Conservation (phyloP, 2,797 vertebrate species). For the Orientallactaga sibirica region DNA sequence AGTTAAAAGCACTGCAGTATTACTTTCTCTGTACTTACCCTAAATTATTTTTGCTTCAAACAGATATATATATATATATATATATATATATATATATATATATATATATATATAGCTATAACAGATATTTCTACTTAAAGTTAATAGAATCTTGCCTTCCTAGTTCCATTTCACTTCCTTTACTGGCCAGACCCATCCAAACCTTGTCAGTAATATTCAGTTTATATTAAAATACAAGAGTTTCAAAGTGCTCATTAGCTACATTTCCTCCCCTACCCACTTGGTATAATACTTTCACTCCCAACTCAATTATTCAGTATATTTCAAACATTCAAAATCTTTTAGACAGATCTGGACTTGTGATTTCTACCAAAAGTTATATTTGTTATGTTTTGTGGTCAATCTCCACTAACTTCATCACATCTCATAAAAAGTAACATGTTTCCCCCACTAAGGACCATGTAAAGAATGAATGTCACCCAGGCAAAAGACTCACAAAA, state of each 20-base stretch:
- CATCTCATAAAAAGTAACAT: slow-evolving; percentile 31
- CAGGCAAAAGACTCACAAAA: slow-evolving; percentile 12
- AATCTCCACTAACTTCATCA: slow-evolving; percentile 9
- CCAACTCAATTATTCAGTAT: neutral
- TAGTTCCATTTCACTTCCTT: slow-evolving; percentile 49
- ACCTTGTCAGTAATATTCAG: neutral
- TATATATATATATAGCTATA: neutral
- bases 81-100: neutral
- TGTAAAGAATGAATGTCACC: neutral
- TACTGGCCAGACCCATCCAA: neutral
- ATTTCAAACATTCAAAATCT: slow-evolving; percentile 17
- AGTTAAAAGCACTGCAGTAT: neutral
- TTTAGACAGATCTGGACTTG: neutral
- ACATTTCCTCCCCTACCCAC: neutral
- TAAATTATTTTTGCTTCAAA: slow-evolving; percentile 46
- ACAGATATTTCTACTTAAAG: slow-evolving; percentile 36
- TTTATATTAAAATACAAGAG: slow-evolving; percentile 31
- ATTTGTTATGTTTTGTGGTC: slow-evolving; percentile 10
- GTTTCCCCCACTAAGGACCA: slow-evolving; percentile 50
- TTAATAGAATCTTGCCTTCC: slow-evolving; percentile 54
- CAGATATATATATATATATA: neutral
- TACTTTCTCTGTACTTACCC: slow-evolving; percentile 55
- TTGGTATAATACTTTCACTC: neutral
- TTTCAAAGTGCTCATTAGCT: neutral
- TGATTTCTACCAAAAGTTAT: slow-evolving; percentile 42